Evolutionary conservation across 2,113 vertebrate genomes (phyloP), one percentile per base, ranked within the genome.

Genomic region (Ammospiza nelsoni): DNA sequence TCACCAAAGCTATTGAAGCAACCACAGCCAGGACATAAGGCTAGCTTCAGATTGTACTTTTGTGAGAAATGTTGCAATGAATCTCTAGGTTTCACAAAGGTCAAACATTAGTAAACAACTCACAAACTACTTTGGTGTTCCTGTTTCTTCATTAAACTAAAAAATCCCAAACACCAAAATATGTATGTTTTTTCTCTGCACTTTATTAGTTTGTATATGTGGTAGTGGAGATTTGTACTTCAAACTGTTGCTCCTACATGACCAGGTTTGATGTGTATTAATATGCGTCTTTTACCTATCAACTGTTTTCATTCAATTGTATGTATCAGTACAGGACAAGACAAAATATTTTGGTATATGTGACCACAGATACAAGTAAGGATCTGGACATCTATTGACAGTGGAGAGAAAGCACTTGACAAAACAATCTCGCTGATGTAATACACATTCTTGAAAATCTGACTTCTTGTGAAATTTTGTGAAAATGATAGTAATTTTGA

Each of bases 211-310:
- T 31, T 54, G 22, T 33, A 5, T 19, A 17, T 37, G 13, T 67
- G 8, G 37, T 68, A 55, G 33, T 46, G 20, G 5, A 71, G 17
- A 31, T 52, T 51, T 0, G 0, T 67, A 18, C 21, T 15, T 86
- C 24, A 66, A 67, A 44, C 9, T 59, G 17, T 59, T 88, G 20
- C 4, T 76, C 10, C 8, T 49, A 6, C 2, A 6, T 59, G 11
- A 63, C 22, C 4, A 51, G 63, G 21, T 22, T 33, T 35, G 0
- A 0, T 37, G 61, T 52, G 13, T 0, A 0, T 61, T 44, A 72
- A 15, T 33, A 46, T 27, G 9, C 25, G 1, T n/a, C 13, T 65
- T 33, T 52, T 25, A 11, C 57, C 13, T n/a, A 24, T 63, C 9
- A 94, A 37, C 4, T 0, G 29, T 73, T 79, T 83, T 76, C 12